Base-by-base conservation (phyloP, 2,113 vertebrate species). In the Barbus barbus region DNA sequence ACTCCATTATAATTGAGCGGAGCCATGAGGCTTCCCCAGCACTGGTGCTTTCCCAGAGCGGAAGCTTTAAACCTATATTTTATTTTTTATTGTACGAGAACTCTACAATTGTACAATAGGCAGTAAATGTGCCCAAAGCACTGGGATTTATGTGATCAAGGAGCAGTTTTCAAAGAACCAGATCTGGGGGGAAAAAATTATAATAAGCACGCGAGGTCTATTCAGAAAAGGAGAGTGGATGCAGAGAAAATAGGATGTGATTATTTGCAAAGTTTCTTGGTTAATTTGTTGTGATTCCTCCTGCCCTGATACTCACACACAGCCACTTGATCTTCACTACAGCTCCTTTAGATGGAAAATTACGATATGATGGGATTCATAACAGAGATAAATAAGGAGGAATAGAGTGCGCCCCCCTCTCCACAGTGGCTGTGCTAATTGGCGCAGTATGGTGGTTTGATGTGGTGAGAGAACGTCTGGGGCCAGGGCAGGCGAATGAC, bases 1-100 rank as follows among this genome's bases (percentile, higher is more conserved):
- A 93, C 95, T 93, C 92, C 90, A 90, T 93, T 92, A 92, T 96
- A 96, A 97, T 95, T 96, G 95, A 97, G 94, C 91, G 89, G 94
- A 91, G 94, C 94, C 95, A 95, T 95, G 94, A 94, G 94, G 94
- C 94, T 95, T 95, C 94, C 94, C 94, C 94, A 91, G 92, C 92
- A 94, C 94, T 90, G 92, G 92, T 87, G 81, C 90, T 92, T 93
- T 96, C 95, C 94, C 93, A 87, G 73, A 89, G 80, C 77, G 24
- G 53, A 58, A 63, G 11, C 77, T 85, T 84, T 79, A 86, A 87
- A 84, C 87, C 65, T 75, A 84, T 83, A 82, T 77, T 63, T 74
- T 69, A 51, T 61, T 26, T 78, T 56, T 65, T 14, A 83, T 78
- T 77, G 46, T 44, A 84, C 71, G 77, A 67, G 85, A 80, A 73